phyloP scores from a whole-genome alignment of 2,888 invertebrate species.

The Apamea anceps region DNA sequence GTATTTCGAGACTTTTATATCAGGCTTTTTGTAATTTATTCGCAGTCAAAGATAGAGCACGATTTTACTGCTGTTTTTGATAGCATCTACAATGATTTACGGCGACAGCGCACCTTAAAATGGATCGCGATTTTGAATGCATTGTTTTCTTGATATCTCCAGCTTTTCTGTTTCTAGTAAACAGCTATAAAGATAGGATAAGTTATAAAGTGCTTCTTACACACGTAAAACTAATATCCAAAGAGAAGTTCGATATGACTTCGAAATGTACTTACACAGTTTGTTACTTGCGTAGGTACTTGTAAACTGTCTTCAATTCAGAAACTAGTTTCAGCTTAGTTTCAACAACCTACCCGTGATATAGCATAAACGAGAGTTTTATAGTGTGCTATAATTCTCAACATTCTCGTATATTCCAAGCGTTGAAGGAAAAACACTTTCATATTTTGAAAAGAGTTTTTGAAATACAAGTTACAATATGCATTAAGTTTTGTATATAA shows the following conservation, averaged over 20 bases:
- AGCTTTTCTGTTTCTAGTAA: conserved; percentile 33
- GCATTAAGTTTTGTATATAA: not conserved
- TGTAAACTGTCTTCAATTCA: conserved; percentile 72
- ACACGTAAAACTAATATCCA: conserved; percentile 67
- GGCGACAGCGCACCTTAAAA: conserved; percentile 34
- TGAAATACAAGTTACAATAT: conserved; percentile 5
- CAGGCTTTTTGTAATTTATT: conserved; percentile 28
- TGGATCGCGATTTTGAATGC: conserved; percentile 48
- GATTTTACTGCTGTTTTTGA: conserved; percentile 50
- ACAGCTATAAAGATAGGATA: conserved; percentile 46
- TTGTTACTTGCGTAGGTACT: conserved; percentile 68
- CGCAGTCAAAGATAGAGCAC: conserved; percentile 33
- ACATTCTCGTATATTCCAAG: conserved; percentile 29
- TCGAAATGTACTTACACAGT: conserved; percentile 72
- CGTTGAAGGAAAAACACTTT: conserved; percentile 31
- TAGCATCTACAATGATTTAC: conserved; percentile 57
- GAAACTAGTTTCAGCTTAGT: conserved; percentile 71
- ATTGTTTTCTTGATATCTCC: conserved; percentile 48
- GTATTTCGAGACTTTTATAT: conserved; percentile 27
- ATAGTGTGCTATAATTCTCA: conserved; percentile 50
- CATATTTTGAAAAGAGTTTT: conserved; percentile 33
- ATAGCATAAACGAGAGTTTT: conserved; percentile 58
- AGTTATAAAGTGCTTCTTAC: conserved; percentile 60
- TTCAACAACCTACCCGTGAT: conserved; percentile 59
- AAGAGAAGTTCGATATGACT: conserved; percentile 75